phyloP scores from a whole-genome alignment of 2,888 invertebrate genomes.

The Synergus japonicus region DNA sequence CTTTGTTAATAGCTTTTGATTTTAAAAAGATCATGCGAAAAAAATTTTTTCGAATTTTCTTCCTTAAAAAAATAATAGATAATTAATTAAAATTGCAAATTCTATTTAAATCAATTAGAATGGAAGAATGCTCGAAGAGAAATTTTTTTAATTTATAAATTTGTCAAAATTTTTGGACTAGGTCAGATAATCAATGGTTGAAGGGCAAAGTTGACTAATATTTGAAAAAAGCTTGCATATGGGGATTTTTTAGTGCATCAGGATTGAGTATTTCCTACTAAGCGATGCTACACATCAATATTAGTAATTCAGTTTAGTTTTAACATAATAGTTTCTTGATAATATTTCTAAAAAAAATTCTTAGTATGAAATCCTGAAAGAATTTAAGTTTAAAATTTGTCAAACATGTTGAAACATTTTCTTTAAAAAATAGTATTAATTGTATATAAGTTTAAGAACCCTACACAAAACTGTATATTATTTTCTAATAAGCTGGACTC shows the following conservation, averaged over 20 bases:
- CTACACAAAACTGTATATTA: not conserved
- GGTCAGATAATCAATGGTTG: not conserved
- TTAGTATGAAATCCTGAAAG: too few relatives aligned
- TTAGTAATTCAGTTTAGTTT: too few relatives aligned
- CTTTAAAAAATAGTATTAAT: not conserved
- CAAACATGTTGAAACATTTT: too few relatives aligned
- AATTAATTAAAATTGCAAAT: not conserved
- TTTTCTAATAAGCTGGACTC: slow-evolving; percentile 57
- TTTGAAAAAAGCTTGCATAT: slow-evolving; percentile 1
- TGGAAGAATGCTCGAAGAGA: not conserved
- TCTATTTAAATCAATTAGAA: not conserved
- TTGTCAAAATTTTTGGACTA: not conserved
- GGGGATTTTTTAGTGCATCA: not conserved
- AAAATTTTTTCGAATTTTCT: slow-evolving; percentile 16
- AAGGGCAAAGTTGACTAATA: slow-evolving; percentile 1
- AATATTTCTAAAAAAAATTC: not conserved
- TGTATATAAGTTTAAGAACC: not conserved
- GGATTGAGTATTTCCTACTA: not conserved
- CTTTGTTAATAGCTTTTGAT: too few relatives aligned
- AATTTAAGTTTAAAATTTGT: too few relatives aligned
- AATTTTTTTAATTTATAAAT: not conserved
- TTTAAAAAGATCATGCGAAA: not conserved
- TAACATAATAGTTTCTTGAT: not conserved
- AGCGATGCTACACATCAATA: too few relatives aligned
- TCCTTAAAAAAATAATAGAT: not conserved